These are phyloP conservation scores for Labeo catla DNA, from an alignment of 2,113 vertebrate species.

Conservation along the genomic window DNA sequence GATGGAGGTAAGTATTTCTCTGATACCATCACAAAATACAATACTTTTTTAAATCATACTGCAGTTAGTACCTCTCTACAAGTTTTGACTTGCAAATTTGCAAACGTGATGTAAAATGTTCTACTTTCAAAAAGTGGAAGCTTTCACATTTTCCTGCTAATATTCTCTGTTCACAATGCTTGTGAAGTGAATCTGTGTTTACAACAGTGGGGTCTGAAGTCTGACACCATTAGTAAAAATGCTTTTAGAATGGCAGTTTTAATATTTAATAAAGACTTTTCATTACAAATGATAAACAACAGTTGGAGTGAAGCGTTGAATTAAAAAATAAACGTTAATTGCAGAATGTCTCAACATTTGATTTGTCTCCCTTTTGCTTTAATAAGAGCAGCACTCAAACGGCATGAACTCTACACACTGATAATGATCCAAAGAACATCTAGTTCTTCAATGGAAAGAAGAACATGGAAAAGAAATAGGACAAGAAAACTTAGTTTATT, in stretches of 20 bases:
- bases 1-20: constrained; percentile 84
- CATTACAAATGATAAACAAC: background rate
- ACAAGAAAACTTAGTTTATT: background rate
- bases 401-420: background rate
- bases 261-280: background rate
- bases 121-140: background rate
- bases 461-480: background rate
- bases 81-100: background rate
- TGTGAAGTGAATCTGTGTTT: background rate
- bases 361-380: background rate
- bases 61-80: background rate
- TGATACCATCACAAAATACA: background rate
- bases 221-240: background rate
- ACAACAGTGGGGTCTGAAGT: background rate
- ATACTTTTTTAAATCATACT: background rate
- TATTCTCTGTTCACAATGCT: background rate
- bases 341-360: background rate
- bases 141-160: background rate
- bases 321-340: background rate
- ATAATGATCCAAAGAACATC: background rate
- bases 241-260: background rate
- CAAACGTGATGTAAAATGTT: background rate
- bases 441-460: background rate
- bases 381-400: background rate
- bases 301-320: background rate